A percentile compares a stretch with the other conserved stretches of the same genome.
Conservation (phyloP, 2,888 invertebrate genomes). For the Enchytraeus crypticus region DNA sequence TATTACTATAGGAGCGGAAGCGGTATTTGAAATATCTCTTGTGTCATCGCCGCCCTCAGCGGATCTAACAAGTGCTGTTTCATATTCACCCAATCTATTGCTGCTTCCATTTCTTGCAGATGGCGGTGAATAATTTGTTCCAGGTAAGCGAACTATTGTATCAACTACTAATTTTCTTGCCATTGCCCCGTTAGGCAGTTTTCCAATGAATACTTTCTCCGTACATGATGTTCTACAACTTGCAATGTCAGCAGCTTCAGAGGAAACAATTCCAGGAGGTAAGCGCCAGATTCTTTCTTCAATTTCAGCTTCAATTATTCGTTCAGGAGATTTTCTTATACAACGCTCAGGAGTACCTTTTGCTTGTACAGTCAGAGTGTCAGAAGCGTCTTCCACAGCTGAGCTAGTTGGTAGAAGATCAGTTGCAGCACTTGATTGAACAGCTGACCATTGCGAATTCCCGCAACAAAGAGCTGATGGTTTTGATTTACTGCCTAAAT, state of each 20-base stretch:
- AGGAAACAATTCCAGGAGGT: conserved; percentile 10
- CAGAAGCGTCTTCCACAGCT: neutral
- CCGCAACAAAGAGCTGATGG: neutral
- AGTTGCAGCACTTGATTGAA: conserved; percentile 6
- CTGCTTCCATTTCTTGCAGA: too few species aligned
- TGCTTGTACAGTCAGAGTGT: neutral
- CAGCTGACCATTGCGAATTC: neutral
- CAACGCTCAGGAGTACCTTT: neutral
- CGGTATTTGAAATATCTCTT: too few species aligned
- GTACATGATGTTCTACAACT: neutral
- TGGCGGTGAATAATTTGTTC: too few species aligned
- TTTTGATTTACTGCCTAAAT: neutral
- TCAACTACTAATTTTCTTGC: neutral
- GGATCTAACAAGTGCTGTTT: too few species aligned
- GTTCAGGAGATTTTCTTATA: neutral
- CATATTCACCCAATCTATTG: too few species aligned
- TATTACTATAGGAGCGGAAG: too few species aligned
- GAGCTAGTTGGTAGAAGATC: conserved; percentile 10
- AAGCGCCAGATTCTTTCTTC: conserved; percentile 4
- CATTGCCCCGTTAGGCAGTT: neutral
- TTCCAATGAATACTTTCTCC: neutral
- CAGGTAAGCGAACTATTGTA: neutral
- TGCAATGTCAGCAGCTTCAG: too few species aligned
- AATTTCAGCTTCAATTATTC: conserved; percentile 11
- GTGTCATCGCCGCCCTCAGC: too few species aligned